Base-by-base conservation (phyloP, 2,113 vertebrate genomes). In the Pithys albifrons region DNA sequence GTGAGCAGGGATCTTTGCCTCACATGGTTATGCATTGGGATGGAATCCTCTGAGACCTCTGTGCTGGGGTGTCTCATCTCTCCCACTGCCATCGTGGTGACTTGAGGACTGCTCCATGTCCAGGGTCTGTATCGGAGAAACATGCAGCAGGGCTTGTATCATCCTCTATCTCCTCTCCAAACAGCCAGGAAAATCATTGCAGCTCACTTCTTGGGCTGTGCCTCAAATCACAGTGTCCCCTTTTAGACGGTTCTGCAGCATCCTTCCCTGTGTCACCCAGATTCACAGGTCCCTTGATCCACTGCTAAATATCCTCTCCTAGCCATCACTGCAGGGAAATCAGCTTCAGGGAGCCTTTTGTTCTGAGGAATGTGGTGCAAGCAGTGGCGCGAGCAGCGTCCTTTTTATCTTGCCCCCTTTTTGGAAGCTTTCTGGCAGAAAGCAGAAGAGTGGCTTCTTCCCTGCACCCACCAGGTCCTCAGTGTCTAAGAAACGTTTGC, bases 11-110 rank as follows among this genome's bases (percentile, higher is more conserved):
- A 52, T 15, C 2, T 20, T 5, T 4, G 19, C 24, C 80, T 88
- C 31, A 19, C 0, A 0, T 19, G 12, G 37, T 7, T 4, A 1
- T 31, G 16, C 9, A 2, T 2, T 7, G 14, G 10, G 14, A 0
- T 80, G 46, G 29, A n/a, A 19, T 57, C n/a, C 41, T 80, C 28
- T 5, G 13, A 41, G n/a, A 43, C 15, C 19, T 66, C 41, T 10
- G 6, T 49, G 19, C 20, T 0, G 0, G 39, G 8, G 1, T 62
- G 17, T 14, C 19, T 73, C 3, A 1, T 43, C 6, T 54, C 24
- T 80, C 15, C 8, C 17, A 11, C 8, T 28, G 23, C 22, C 14
- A 4, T 13, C 6, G 29, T 0, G 6, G 37, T 48, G 12, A 10
- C 19, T 39, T 67, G 31, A 45, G 24, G 9, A 12, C 28, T 54